Evolutionary conservation across 2,888 invertebrate species (phyloP).

Genomic region (Rhimphoctona megacephalus): DNA sequence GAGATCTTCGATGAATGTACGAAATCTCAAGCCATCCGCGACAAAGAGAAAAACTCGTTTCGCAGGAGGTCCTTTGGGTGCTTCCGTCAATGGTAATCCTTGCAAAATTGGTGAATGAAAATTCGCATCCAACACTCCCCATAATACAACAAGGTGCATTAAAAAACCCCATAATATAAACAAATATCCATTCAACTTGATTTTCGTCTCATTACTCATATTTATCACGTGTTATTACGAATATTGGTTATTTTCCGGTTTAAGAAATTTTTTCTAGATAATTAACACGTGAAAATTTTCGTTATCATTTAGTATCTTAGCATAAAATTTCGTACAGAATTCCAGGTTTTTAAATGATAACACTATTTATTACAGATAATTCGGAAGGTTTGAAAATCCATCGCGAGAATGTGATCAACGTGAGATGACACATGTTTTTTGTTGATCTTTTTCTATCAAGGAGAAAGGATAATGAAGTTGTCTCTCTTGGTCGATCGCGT

Average conservation of each 20-base stretch:
- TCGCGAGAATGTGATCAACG: neutral
- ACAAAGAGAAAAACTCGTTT: constrained; percentile 93
- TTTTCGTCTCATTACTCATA: constrained; percentile 40
- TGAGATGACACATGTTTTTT: constrained; percentile 5
- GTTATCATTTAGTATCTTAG: constrained; percentile 1
- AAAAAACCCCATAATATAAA: constrained; percentile 79
- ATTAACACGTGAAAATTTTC: neutral
- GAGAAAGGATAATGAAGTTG: neutral
- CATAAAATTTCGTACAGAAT: neutral
- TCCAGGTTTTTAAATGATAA: constrained; percentile 8
- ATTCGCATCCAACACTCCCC: constrained; percentile 82
- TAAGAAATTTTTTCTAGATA: neutral
- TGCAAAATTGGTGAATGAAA: constrained; percentile 83
- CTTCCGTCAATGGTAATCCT: constrained; percentile 75
- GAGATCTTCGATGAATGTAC: constrained; percentile 89
- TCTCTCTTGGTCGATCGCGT: neutral
- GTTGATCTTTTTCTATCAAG: neutral
- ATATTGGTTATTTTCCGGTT: neutral
- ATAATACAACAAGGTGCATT: constrained; percentile 79
- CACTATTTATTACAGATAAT: neutral
- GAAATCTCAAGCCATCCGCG: constrained; percentile 96
- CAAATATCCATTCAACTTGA: constrained; percentile 63
- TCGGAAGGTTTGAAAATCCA: constrained; percentile 2
- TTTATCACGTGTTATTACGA: neutral
- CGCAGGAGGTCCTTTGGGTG: constrained; percentile 78